Percentiles rank a stretch among this genome's conserved stretches.
Evolutionary conservation across 2,113 vertebrate species (phyloP).

Genomic region (Sturnira hondurensis): DNA sequence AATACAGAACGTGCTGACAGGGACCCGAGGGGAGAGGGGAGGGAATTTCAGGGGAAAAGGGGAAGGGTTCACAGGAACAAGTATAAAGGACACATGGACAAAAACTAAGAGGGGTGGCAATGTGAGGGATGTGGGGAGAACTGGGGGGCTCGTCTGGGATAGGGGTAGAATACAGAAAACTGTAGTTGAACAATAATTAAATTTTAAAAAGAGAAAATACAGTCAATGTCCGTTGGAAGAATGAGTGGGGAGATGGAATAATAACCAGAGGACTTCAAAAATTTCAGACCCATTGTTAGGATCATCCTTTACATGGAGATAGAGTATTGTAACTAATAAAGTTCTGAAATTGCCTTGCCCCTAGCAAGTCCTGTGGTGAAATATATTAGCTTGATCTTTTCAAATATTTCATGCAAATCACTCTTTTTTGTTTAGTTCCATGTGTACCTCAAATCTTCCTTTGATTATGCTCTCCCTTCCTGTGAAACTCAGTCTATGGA

Average conservation of each 20-base stretch:
- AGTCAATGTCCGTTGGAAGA: background rate
- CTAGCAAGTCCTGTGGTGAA: background rate
- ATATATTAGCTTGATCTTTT: conserved; percentile 5
- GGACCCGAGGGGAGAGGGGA: no score
- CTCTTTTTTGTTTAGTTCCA: background rate
- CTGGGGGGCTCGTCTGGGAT: no score
- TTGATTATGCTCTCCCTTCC: background rate
- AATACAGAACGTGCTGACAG: no score
- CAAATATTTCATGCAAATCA: conserved; percentile 18
- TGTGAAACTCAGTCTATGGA: background rate
- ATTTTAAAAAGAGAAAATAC: no score
- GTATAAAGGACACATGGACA: no score
- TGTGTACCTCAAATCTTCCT: background rate
- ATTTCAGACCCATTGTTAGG: background rate
- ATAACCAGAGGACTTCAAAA: background rate
- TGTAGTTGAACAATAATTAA: no score
- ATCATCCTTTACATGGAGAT: background rate
- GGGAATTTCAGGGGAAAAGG: no score
- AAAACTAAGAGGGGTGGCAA: no score
- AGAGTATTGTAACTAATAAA: background rate
- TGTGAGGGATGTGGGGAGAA: no score
- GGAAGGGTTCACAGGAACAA: no score
- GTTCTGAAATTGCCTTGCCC: background rate
- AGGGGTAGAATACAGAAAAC: no score
- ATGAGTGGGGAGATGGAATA: background rate